Evolutionary conservation across 37 sponge, comb jelly and placozoan species (phyloP).

Genomic region (Bolinopsis microptera): DNA sequence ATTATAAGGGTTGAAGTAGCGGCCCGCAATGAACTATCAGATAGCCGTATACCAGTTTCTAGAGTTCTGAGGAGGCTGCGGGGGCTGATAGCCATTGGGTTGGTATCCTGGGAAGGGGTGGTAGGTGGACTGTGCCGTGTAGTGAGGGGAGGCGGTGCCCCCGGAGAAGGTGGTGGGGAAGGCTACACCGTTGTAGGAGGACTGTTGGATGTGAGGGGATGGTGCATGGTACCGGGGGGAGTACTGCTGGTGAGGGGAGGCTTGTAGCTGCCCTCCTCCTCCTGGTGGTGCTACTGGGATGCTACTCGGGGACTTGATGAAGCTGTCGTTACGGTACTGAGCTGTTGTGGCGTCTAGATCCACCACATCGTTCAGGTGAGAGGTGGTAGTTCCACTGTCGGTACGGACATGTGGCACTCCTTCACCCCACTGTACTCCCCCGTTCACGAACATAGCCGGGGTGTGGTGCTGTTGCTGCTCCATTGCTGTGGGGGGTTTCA

Average conservation of each 20-base stretch:
- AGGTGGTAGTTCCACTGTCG: neutral
- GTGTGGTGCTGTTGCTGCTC: neutral
- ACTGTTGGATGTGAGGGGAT: slow-evolving; percentile 11
- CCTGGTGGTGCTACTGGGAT: neutral
- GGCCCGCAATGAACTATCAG: neutral
- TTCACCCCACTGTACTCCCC: slow-evolving; percentile 42
- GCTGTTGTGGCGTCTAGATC: slow-evolving; percentile 57
- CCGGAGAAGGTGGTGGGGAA: slow-evolving; percentile 46
- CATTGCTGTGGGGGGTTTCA: neutral
- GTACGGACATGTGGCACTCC: neutral
- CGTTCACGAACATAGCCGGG: neutral
- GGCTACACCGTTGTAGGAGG: neutral
- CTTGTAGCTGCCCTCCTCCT: neutral
- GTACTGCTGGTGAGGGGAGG: neutral
- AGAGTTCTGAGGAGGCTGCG: neutral
- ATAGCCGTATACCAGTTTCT: slow-evolving; percentile 24
- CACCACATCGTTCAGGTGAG: slow-evolving; percentile 49
- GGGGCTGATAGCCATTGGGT: neutral
- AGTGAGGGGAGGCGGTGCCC: neutral
- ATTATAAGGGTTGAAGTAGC: neutral
- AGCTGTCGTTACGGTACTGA: slow-evolving; percentile 50
- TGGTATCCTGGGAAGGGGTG: neutral
- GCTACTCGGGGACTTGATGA: neutral
- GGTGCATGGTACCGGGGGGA: slow-evolving; percentile 28
- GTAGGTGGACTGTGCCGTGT: neutral